Evolutionary conservation across 2,888 invertebrate genomes (phyloP), one percentile per base, ranked within the genome.

Genomic region (Tenthredo notha): DNA sequence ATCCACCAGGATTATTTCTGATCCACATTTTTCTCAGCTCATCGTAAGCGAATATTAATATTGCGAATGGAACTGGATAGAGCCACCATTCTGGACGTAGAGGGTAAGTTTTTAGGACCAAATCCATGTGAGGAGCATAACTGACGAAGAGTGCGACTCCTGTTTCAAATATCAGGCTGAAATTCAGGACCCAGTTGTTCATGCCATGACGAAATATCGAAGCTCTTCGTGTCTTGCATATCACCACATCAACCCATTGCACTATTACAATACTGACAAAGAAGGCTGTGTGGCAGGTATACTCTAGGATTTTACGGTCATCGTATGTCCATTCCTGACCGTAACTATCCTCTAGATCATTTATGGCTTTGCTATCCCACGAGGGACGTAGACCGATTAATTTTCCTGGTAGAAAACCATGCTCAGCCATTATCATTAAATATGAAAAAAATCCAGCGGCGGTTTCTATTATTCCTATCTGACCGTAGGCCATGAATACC

Each of bases 401-500:
- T 25, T 94, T 94, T 2, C 94, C 93, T 0, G 97, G 97, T 91
- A 95, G 95, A 94, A 98, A 98, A 0, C 98, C 98, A 88, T 96
- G 95, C 89, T 96, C 95, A 2, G 97, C 97, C 95, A 97, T 96
- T 85, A 97, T 96, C 84, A 97, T 95, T 90, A 97, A 97, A 92
- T 98, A 98, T 2, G 96, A 94, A 91, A 96, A 96, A 94, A 98
- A 97, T 10, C 97, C 97, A 65, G 96, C 96, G 29, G 96, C 96
- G 29, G 97, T 96, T 93, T 98, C 98, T 88, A 98, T 97, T 92
- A 98, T 94, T 83, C 98, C 98, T 87, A 98, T 96, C 94, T 98
- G 98, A 87, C 97, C 97, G 92, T 98, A 98, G 0, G 98, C 96
- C 95, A 98, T 96, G 89, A 95, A 96, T 89, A 98, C 96, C 88